A percentile compares a stretch with the other conserved stretches of the same genome.
Conservation (phyloP, 2,888 invertebrate species). For the Calephelis perditalis region DNA sequence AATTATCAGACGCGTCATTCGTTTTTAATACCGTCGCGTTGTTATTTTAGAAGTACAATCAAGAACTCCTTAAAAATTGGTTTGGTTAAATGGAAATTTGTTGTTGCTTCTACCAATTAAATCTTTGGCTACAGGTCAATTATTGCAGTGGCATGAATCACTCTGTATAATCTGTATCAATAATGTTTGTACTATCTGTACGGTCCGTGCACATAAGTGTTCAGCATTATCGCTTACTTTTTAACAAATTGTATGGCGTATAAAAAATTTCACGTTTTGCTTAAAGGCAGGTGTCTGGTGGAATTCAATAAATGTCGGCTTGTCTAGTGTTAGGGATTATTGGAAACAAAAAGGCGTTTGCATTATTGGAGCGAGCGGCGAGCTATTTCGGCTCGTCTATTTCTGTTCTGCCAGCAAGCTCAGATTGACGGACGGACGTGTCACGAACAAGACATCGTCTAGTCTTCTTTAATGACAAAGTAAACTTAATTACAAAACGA, state of each 20-base stretch:
- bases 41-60: constrained; percentile 34
- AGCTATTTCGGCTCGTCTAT: constrained; percentile 70
- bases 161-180: constrained; percentile 31
- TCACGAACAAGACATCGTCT: constrained; percentile 59
- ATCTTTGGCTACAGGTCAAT: constrained; percentile 51
- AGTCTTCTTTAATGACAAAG: constrained; percentile 47
- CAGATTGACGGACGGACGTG: constrained; percentile 75
- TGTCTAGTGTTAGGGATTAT: constrained; percentile 51
- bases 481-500: constrained; percentile 37
- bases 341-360: constrained; percentile 71
- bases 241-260: constrained; percentile 17
- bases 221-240: constrained; percentile 15
- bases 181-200: constrained; percentile 28
- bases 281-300: constrained; percentile 25
- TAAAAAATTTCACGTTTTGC: constrained; percentile 22
- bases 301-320: constrained; percentile 34
- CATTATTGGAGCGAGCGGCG: constrained; percentile 70
- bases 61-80: constrained; percentile 34
- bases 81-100: constrained; percentile 40
- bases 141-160: constrained; percentile 47
- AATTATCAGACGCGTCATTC: constrained; percentile 49
- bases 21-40: constrained; percentile 44
- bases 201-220: constrained; percentile 10
- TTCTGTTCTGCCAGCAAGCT: constrained; percentile 69
- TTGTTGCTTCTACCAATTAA: constrained; percentile 50